These are phyloP conservation scores for Trichoplusia ni DNA, from an alignment of 1,140 invertebrate species.

Conservation along the genomic window DNA sequence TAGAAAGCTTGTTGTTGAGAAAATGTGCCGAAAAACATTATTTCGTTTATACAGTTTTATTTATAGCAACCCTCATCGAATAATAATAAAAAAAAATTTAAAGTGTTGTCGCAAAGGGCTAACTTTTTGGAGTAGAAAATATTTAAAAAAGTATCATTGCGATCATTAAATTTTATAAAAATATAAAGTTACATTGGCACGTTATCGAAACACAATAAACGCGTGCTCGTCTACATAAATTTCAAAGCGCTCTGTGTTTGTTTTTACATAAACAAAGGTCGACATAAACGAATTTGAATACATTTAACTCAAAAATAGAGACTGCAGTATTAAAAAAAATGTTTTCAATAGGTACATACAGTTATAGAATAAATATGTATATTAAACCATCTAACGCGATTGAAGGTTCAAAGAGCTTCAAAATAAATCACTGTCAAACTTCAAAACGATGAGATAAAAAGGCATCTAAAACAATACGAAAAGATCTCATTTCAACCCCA, in stretches of 20 bases:
- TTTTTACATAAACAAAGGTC: conserved; percentile 1
- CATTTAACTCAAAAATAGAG: conserved; percentile 6
- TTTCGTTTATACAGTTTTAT: too few relatives aligned
- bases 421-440: conserved; percentile 64
- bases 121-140: too few relatives aligned
- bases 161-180: too few relatives aligned
- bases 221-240: background rate
- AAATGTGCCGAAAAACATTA: background rate
- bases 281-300: conserved; percentile 15
- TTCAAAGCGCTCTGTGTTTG: background rate
- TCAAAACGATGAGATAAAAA: conserved; percentile 59
- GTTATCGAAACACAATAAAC: too few relatives aligned
- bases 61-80: too few relatives aligned
- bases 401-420: conserved; percentile 35
- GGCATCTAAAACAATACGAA: conserved; percentile 60
- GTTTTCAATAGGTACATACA: too few relatives aligned
- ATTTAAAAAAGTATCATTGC: too few relatives aligned
- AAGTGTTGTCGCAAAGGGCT: too few relatives aligned
- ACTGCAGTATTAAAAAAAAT: background rate
- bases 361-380: too few relatives aligned
- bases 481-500: conserved; percentile 68
- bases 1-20: background rate
- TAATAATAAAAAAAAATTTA: too few relatives aligned
- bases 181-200: too few relatives aligned
- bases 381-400: too few relatives aligned